Conservation (phyloP, 2,797 vertebrate genomes). For the Merluccius polli region DNA sequence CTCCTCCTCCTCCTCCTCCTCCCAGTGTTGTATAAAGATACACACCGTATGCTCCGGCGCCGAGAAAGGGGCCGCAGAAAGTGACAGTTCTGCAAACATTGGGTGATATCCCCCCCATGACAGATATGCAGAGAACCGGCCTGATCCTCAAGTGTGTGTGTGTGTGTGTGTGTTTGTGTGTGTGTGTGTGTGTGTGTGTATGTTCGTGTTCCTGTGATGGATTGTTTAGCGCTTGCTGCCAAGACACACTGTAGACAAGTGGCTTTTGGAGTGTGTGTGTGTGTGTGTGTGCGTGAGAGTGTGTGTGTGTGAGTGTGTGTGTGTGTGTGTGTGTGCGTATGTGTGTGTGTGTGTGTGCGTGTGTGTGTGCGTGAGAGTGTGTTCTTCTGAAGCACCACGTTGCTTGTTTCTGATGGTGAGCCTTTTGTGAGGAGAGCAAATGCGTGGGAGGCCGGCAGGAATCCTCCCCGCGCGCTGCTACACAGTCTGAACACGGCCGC, state of each 20-base stretch:
- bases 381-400: slow-evolving; percentile 6
- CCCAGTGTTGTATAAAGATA: background rate
- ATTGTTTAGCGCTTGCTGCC: background rate
- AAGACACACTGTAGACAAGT: slow-evolving; percentile 1
- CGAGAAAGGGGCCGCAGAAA: background rate
- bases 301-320: slow-evolving; percentile 6
- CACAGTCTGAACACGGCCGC: slow-evolving; percentile 30
- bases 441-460: slow-evolving; percentile 14
- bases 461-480: slow-evolving; percentile 18
- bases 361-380: background rate
- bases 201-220: slow-evolving; percentile 2
- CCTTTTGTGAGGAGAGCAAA: slow-evolving; percentile 24
- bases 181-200: slow-evolving; percentile 9
- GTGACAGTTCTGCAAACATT: background rate
- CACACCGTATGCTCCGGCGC: background rate
- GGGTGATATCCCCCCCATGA: background rate
- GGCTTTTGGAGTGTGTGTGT: slow-evolving; percentile 2
- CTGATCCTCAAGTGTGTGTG: background rate
- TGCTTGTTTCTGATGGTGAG: slow-evolving; percentile 18
- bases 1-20: too few relatives aligned
- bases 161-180: slow-evolving; percentile 10
- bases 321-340: slow-evolving; percentile 9
- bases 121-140: background rate
- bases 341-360: slow-evolving; percentile 10
- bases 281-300: slow-evolving; percentile 8